Evolutionary conservation across 2,113 vertebrate species (phyloP).

Genomic region (Scomber japonicus): DNA sequence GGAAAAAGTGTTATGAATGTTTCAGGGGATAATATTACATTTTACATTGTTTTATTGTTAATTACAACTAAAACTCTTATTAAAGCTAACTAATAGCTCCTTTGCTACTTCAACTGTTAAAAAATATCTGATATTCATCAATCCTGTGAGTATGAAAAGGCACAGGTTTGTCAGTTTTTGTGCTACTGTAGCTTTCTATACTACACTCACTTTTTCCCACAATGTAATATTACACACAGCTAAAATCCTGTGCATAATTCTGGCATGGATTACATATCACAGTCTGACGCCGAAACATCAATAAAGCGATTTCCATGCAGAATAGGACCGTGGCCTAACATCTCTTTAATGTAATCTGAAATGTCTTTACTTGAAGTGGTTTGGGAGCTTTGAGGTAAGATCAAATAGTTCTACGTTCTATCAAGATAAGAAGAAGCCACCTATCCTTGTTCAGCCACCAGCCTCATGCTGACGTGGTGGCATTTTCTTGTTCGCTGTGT

Average conservation of each 20-base stretch:
- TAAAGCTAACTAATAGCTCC: not conserved
- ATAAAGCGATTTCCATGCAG: conserved; percentile 22
- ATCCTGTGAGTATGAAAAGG: too few relatives aligned
- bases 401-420: conserved; percentile 46
- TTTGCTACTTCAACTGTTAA: not conserved
- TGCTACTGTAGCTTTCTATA: not conserved
- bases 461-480: conserved; percentile 9
- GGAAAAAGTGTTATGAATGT: too few relatives aligned
- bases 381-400: conserved; percentile 51
- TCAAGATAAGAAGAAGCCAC: conserved; percentile 63
- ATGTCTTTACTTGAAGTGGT: conserved; percentile 52
- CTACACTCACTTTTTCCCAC: not conserved
- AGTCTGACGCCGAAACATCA: conserved; percentile 27
- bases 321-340: not conserved
- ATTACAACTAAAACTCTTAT: not conserved
- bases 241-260: conserved; percentile 14
- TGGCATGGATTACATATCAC: conserved; percentile 10
- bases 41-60: not conserved
- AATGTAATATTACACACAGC: not conserved
- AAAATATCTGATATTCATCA: too few relatives aligned
- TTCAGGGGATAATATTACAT: too few relatives aligned
- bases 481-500: conserved; percentile 38
- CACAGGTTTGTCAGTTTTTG: not conserved
- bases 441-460: conserved; percentile 31
- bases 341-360: conserved; percentile 52